Evolutionary conservation across 2,113 vertebrate genomes (phyloP), one percentile per base, ranked within the genome.

Genomic region (Bucco capensis): DNA sequence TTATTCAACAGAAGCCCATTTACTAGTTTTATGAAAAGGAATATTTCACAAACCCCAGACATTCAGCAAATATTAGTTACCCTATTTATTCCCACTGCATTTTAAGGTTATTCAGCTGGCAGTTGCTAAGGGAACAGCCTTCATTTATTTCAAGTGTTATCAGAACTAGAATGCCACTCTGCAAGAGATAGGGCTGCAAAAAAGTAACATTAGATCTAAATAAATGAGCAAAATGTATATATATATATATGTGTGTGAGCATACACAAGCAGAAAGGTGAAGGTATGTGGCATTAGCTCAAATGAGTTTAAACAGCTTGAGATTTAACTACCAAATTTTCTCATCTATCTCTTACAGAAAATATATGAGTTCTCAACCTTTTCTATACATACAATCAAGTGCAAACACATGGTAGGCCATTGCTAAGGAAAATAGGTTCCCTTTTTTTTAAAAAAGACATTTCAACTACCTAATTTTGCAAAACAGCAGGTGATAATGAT

Each of bases 101-200:
- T 84, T 89, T 66, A 72, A 90, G 58, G 38, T 78, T 90, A 77
- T 88, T 95, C 83, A 85, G 15, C 37, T 88, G 69, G 24, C 64
- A 83, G 88, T 94, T 95, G 92, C 92, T 88, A 92, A 80, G 88
- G 83, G 73, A 96, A 90, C 76, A 89, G 46, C 64, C 30, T 93
- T 90, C 37, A 75, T 66, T 85, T 91, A 90, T 79, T 90, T 79
- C 47, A 88, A 89, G 33, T 60, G 44, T 58, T 79, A 83, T 38
- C 71, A 73, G 62, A 90, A 92, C 37, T 57, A 71, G 40, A 71
- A 89, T 69, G 57, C 12, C 7, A 4, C 31, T 82, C 19, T 54
- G 31, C 3, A 25, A 92, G 47, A 76, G 21, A 35, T 19, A 73
- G 31, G 9, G 19, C 50, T 49, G 14, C 5, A 51, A 88, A 75